phyloP scores from a whole-genome alignment of 2,888 invertebrate species.

The Chrysopilus asiliformis region DNA sequence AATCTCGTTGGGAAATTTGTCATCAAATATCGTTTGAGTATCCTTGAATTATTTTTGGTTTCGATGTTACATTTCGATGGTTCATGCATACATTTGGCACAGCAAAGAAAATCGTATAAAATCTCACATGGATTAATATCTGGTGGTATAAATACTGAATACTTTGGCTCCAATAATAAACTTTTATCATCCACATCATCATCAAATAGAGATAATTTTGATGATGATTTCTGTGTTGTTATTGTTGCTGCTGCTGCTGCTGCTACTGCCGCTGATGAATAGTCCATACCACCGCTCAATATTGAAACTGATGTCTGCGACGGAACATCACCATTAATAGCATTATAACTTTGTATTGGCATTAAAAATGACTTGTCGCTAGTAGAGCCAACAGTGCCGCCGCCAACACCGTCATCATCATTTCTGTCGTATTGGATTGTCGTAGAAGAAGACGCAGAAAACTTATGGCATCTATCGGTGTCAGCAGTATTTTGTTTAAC shows the following conservation, averaged over 20 bases:
- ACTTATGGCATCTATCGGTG: too few relatives aligned
- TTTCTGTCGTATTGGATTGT: neutral
- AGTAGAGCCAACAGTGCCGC: too few relatives aligned
- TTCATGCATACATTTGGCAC: conserved; percentile 35
- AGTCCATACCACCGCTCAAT: too few relatives aligned
- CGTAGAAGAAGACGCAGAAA: neutral
- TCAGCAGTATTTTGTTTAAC: neutral
- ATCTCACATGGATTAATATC: conserved; percentile 21
- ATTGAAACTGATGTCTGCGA: too few relatives aligned
- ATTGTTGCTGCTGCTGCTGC: neutral
- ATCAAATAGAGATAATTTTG: neutral
- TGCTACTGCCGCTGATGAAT: neutral
- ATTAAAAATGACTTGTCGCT: neutral
- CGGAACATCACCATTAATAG: conserved; percentile 10
- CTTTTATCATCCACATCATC: neutral
- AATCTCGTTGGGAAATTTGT: conserved; percentile 12
- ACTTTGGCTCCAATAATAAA: conserved; percentile 29
- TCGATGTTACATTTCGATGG: conserved; percentile 8
- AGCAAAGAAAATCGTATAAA: conserved; percentile 35
- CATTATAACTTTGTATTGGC: conserved; percentile 1
- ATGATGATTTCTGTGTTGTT: conserved; percentile 1
- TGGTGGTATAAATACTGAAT: conserved; percentile 20
- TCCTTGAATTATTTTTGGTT: conserved; percentile 14
- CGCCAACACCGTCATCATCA: too few relatives aligned
- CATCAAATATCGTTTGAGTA: conserved; percentile 24